Percentiles rank a stretch among this genome's conserved stretches.
phyloP scores from a whole-genome alignment of 2,888 invertebrate genomes.

The Philonicus albiceps region DNA sequence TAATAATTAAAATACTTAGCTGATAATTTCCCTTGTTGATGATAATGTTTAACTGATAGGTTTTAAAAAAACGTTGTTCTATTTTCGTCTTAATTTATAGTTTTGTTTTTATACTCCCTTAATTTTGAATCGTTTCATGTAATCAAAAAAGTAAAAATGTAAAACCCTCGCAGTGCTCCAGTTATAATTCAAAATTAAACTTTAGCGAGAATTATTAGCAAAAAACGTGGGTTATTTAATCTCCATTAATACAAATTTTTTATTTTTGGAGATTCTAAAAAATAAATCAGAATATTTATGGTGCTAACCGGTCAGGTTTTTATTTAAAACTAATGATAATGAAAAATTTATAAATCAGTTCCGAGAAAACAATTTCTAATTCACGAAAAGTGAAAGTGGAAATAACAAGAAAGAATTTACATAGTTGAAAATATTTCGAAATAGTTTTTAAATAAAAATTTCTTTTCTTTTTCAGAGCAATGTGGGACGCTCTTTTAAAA shows the following conservation, averaged over 20 bases:
- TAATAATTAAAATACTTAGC: too few relatives aligned
- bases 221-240: neutral
- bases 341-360: neutral
- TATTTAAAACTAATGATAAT: neutral
- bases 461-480: slow-evolving; percentile 70
- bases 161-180: too few relatives aligned
- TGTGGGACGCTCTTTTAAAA: slow-evolving; percentile 88
- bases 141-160: too few relatives aligned
- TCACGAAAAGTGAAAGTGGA: neutral
- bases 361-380: neutral
- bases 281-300: neutral
- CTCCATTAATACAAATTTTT: neutral
- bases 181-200: neutral
- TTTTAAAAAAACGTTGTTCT: too few relatives aligned
- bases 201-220: neutral
- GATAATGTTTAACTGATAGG: too few relatives aligned
- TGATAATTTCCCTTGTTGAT: too few relatives aligned
- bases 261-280: neutral
- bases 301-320: neutral
- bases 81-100: too few relatives aligned
- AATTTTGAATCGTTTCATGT: too few relatives aligned
- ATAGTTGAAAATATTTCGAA: neutral
- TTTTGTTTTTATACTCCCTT: too few relatives aligned
- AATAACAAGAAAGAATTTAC: neutral
- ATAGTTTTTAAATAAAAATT: neutral